These are phyloP conservation scores for Acronicta alni DNA, from an alignment of 2,888 invertebrate genomes.

Conservation along the genomic window DNA sequence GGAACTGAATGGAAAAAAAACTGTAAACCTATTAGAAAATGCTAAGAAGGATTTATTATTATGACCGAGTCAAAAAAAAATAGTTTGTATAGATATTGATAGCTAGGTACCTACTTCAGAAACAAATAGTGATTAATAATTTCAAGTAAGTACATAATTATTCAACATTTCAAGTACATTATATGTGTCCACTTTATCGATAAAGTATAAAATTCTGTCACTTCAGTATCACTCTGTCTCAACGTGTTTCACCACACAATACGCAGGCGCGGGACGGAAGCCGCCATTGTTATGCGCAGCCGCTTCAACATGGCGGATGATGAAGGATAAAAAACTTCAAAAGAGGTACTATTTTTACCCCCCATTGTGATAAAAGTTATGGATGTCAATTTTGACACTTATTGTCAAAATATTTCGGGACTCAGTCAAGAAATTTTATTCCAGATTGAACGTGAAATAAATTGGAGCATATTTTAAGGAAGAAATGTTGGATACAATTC, in stretches of 20 bases:
- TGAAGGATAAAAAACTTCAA: conserved; percentile 41
- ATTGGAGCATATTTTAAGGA: conserved; percentile 2
- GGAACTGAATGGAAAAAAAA: background rate
- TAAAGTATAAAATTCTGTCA: conserved; percentile 20
- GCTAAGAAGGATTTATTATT: too few relatives aligned
- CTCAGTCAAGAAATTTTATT: conserved; percentile 6
- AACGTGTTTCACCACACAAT: conserved; percentile 42
- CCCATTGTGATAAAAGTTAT: conserved; percentile 47
- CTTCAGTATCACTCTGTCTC: conserved; percentile 29
- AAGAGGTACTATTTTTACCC: conserved; percentile 32
- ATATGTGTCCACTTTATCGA: conserved; percentile 1
- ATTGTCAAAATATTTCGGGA: conserved; percentile 28
- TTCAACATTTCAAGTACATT: conserved; percentile 12
- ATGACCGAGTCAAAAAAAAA: background rate
- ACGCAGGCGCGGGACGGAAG: conserved; percentile 41
- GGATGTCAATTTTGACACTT: conserved; percentile 38
- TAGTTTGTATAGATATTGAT: background rate
- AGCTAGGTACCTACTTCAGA: background rate
- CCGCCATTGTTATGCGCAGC: conserved; percentile 50
- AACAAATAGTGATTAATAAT: conserved; percentile 8
- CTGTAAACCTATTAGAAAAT: too few relatives aligned
- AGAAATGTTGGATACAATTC: background rate
- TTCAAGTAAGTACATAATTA: background rate
- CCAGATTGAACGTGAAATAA: conserved; percentile 25
- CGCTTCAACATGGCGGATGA: conserved; percentile 43